Evolutionary conservation across 1,140 invertebrate species (phyloP).

Genomic region (Papilio xuthus): DNA sequence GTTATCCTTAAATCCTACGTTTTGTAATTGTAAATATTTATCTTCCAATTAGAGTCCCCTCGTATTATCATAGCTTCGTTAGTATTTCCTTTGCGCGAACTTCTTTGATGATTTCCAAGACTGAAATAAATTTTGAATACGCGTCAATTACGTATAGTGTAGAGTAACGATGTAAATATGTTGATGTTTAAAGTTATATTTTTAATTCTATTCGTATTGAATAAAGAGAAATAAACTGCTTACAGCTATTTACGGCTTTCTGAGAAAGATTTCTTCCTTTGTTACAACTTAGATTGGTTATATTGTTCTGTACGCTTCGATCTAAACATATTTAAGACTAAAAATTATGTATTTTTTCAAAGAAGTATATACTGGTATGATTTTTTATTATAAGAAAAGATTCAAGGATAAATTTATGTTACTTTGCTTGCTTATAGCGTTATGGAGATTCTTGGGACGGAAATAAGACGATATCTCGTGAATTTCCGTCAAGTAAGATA

Average conservation of each 20-base stretch:
- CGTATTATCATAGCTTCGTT: background rate
- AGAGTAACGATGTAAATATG: background rate
- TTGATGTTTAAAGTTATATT: background rate
- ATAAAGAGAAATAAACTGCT: too few species aligned
- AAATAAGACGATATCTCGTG: constrained; percentile 7
- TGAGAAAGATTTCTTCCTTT: too few species aligned
- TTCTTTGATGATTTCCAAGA: background rate
- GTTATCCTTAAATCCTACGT: background rate
- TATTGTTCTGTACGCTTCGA: too few species aligned
- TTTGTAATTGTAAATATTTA: constrained; percentile 43
- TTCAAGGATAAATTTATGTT: background rate
- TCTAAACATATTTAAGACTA: too few species aligned
- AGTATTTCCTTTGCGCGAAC: background rate
- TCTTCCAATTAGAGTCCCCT: constrained; percentile 48
- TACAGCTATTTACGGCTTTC: background rate
- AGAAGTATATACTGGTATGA: background rate
- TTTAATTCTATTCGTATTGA: background rate
- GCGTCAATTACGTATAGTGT: background rate
- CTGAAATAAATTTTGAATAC: too few species aligned
- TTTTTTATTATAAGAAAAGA: background rate
- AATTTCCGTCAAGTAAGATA: constrained; percentile 9
- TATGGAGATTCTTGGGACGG: constrained; percentile 2
- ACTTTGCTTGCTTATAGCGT: background rate
- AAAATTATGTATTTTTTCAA: too few species aligned
- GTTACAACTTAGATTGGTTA: too few species aligned